These are phyloP conservation scores for Galeopterus variegatus DNA, from an alignment of 2,113 vertebrate genomes.

Conservation along the genomic window DNA sequence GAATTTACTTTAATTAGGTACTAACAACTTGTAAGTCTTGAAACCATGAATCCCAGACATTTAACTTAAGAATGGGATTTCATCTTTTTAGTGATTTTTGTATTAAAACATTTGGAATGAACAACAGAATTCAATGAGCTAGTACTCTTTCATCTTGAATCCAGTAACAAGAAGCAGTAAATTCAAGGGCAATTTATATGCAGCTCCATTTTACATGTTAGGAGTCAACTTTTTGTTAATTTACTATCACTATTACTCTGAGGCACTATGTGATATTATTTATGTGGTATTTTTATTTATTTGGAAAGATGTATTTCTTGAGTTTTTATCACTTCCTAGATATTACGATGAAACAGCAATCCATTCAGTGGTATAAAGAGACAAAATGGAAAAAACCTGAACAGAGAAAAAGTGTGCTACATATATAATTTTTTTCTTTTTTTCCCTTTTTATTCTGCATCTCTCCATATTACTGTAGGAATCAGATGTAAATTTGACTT, in stretches of 20 bases:
- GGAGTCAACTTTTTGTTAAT: background rate
- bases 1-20: conserved; percentile 47
- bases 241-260: background rate
- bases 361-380: background rate
- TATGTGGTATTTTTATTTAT: conserved; percentile 28
- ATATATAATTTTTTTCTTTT: background rate
- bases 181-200: background rate
- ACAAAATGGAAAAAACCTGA: background rate
- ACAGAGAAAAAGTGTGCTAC: background rate
- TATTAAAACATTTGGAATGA: conserved; percentile 31
- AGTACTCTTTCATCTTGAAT: background rate
- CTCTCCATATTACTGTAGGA: background rate
- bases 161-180: background rate
- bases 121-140: conserved; percentile 30
- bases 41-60: conserved; percentile 1
- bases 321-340: background rate
- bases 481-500: conserved; percentile 33
- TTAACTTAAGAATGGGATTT: conserved; percentile 42
- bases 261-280: background rate
- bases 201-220: background rate
- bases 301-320: conserved; percentile 42
- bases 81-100: conserved; percentile 62
- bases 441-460: background rate
- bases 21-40: conserved; percentile 27
- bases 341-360: background rate